These are phyloP conservation scores for Chironomus tepperi DNA, from an alignment of 1,140 invertebrate species.

Conservation along the genomic window DNA sequence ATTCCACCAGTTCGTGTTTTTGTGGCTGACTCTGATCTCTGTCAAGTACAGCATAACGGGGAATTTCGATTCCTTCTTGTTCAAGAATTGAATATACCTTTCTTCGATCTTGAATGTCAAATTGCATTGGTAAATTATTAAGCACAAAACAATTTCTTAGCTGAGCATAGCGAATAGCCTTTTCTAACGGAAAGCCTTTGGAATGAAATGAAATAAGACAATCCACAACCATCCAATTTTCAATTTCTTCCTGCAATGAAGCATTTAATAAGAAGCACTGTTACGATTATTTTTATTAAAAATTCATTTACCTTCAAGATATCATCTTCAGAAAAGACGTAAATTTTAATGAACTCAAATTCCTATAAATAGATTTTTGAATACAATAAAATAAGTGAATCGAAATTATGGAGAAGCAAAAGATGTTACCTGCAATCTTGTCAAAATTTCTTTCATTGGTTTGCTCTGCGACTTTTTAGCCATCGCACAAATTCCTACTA, in stretches of 20 bases:
- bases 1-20: slow-evolving; percentile 89
- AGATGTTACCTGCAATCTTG: slow-evolving; percentile 56
- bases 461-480: slow-evolving; percentile 97
- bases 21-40: slow-evolving; percentile 85
- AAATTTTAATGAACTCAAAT: slow-evolving; percentile 91
- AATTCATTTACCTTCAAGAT: slow-evolving; percentile 68
- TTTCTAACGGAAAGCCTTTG: slow-evolving; percentile 94
- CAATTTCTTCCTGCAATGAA: slow-evolving; percentile 81
- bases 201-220: slow-evolving; percentile 98
- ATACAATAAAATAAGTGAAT: background rate
- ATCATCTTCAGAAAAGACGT: slow-evolving; percentile 88
- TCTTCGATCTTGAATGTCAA: slow-evolving; percentile 90
- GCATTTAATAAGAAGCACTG: too few relatives aligned
- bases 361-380: slow-evolving; percentile 43
- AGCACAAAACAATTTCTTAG: slow-evolving; percentile 93
- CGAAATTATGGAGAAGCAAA: background rate
- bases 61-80: slow-evolving; percentile 92
- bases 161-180: slow-evolving; percentile 95
- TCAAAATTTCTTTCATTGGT: slow-evolving; percentile 97
- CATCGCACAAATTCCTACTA: slow-evolving; percentile 97
- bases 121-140: slow-evolving; percentile 98
- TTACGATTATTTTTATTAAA: too few relatives aligned
- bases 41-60: slow-evolving; percentile 93
- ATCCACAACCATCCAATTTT: slow-evolving; percentile 97
- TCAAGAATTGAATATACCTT: slow-evolving; percentile 93